phyloP scores from a whole-genome alignment of 2,797 vertebrate species.

The Scarus forsteni region DNA sequence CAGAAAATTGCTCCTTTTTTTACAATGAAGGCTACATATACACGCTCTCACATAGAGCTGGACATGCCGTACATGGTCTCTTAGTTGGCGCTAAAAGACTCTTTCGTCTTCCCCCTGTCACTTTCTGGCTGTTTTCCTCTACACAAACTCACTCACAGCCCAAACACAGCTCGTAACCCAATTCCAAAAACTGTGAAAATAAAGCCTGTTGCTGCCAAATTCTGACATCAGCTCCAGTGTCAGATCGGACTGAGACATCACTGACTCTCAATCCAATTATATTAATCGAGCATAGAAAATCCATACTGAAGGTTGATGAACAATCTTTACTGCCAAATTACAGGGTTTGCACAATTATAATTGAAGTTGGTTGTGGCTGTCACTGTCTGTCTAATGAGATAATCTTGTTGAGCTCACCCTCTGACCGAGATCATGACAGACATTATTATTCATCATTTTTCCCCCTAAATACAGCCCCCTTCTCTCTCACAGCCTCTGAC shows the following conservation, averaged over 20 bases:
- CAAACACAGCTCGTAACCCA: slow-evolving; percentile 11
- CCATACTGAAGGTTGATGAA: slow-evolving; percentile 79
- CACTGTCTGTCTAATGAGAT: slow-evolving; percentile 77
- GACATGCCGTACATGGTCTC: slow-evolving; percentile 54
- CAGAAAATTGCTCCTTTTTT: slow-evolving; percentile 70
- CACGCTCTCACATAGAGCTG: slow-evolving; percentile 28
- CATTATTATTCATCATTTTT: slow-evolving; percentile 54
- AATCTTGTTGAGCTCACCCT: slow-evolving; percentile 76
- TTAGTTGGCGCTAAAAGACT: slow-evolving; percentile 7
- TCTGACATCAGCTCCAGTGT: slow-evolving; percentile 51
- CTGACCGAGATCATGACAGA: slow-evolving; percentile 72
- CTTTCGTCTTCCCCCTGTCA: slow-evolving; percentile 6
- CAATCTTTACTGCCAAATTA: slow-evolving; percentile 81
- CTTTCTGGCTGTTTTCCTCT: not conserved
- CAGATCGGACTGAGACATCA: slow-evolving; percentile 72
- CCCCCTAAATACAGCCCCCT: slow-evolving; percentile 30
- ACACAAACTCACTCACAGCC: not conserved
- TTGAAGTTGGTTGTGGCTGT: slow-evolving; percentile 79
- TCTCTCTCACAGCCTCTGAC: slow-evolving; percentile 15
- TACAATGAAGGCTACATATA: slow-evolving; percentile 66
- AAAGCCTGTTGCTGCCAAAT: slow-evolving; percentile 44
- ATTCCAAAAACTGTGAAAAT: slow-evolving; percentile 30
- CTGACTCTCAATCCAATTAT: slow-evolving; percentile 82
- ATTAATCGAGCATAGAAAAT: slow-evolving; percentile 80
- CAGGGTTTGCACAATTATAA: slow-evolving; percentile 75